These are phyloP conservation scores for Pangasius larnaudii DNA, from an alignment of 2,797 vertebrate genomes.

Conservation along the genomic window DNA sequence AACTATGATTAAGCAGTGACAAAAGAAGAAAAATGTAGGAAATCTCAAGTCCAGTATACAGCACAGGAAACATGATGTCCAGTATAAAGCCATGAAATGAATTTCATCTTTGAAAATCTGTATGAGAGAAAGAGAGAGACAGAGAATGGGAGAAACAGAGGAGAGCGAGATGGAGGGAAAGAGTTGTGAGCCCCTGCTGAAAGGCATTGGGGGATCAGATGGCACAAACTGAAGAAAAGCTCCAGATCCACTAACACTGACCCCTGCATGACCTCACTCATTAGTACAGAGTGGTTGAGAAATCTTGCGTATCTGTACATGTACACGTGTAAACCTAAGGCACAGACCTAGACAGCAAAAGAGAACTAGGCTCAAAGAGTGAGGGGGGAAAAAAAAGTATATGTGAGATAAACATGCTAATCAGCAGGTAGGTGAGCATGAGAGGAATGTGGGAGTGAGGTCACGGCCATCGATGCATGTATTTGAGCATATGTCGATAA, in stretches of 20 bases:
- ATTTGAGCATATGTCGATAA: constrained; percentile 44
- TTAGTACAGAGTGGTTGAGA: constrained; percentile 63
- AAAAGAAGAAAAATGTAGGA: not conserved
- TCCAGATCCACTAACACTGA: constrained; percentile 63
- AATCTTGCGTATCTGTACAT: constrained; percentile 17
- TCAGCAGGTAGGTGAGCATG: constrained; percentile 47
- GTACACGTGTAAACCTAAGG: not conserved
- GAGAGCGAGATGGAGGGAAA: not conserved
- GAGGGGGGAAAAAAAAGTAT: not conserved
- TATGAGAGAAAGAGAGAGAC: not conserved
- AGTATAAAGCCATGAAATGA: not conserved
- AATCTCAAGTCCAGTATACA: not conserved
- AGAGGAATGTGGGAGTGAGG: constrained; percentile 42
- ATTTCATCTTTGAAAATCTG: no score
- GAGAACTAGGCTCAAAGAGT: not conserved
- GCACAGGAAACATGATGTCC: not conserved
- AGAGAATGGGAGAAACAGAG: not conserved
- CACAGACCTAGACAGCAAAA: not conserved
- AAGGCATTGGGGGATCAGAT: constrained; percentile 33
- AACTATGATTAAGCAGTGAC: not conserved
- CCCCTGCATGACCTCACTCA: constrained; percentile 66
- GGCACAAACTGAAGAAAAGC: constrained; percentile 23
- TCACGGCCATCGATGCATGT: constrained; percentile 41
- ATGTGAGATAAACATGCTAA: constrained; percentile 36
- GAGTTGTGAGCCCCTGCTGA: not conserved